Conservation (phyloP, 2,797 vertebrate species). For the Tokudaia muenninki region DNA sequence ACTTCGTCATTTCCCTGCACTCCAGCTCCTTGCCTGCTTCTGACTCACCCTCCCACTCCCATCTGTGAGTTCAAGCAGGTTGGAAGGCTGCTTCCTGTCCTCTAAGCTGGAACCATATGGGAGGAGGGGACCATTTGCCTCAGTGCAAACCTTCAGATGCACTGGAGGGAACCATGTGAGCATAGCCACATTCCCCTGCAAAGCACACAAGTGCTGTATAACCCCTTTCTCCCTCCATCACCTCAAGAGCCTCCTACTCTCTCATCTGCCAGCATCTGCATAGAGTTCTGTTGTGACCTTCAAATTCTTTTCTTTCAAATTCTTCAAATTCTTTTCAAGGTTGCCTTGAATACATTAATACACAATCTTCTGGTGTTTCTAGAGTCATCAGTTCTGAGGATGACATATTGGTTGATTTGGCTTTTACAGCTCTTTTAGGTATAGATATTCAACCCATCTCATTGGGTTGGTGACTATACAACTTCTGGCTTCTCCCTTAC, state of each 20-base stretch:
- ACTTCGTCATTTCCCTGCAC: neutral
- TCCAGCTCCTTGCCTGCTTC: neutral
- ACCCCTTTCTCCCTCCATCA: slow-evolving; percentile 66
- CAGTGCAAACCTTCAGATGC: neutral
- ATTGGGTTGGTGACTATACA: neutral
- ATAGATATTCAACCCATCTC: neutral
- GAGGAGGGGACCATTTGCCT: slow-evolving; percentile 27
- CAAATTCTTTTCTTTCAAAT: slow-evolving; percentile 58
- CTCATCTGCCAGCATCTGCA: slow-evolving; percentile 73
- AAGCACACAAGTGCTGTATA: neutral
- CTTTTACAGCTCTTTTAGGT: neutral
- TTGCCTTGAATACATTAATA: neutral
- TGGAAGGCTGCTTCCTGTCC: slow-evolving; percentile 68
- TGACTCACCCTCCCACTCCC: slow-evolving; percentile 73
- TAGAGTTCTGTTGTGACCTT: neutral
- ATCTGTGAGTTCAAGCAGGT: slow-evolving; percentile 64
- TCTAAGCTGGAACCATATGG: slow-evolving; percentile 8
- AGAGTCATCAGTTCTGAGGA: neutral
- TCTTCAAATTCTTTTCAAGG: no score
- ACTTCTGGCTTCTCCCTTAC: neutral
- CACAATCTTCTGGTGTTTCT: neutral
- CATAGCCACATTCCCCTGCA: neutral
- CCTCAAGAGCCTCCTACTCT: slow-evolving; percentile 72
- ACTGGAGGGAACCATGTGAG: slow-evolving; percentile 31
- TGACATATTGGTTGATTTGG: neutral